Percentiles rank a stretch among this genome's conserved stretches.
Conservation (phyloP, 2,888 invertebrate genomes). For the Drosophila nr. perissopoda region DNA sequence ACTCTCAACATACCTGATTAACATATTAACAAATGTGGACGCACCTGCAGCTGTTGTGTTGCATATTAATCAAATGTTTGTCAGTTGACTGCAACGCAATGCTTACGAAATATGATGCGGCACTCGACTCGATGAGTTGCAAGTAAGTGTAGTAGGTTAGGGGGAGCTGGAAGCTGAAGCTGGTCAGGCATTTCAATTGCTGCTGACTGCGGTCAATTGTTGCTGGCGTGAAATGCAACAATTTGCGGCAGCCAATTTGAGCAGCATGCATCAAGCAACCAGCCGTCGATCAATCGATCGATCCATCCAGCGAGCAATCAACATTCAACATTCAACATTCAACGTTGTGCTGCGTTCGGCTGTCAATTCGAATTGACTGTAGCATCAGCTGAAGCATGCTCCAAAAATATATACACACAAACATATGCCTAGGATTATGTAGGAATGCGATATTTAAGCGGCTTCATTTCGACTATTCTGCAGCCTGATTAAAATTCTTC, state of each 20-base stretch:
- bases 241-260: constrained; percentile 69
- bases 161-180: background rate
- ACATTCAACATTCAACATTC: constrained; percentile 46
- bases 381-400: constrained; percentile 49
- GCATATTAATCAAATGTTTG: constrained; percentile 68
- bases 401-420: background rate
- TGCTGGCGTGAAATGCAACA: constrained; percentile 76
- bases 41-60: constrained; percentile 64
- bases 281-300: constrained; percentile 18
- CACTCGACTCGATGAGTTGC: constrained; percentile 14
- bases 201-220: constrained; percentile 18
- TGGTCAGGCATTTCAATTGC: constrained; percentile 71
- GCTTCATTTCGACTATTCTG: constrained; percentile 33
- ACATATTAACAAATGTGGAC: constrained; percentile 41
- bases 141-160: background rate
- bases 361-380: constrained; percentile 61
- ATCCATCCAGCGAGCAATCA: constrained; percentile 32
- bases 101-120: constrained; percentile 42
- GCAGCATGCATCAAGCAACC: constrained; percentile 32
- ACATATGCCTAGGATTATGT: background rate
- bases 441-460: constrained; percentile 8
- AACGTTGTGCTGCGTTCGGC: constrained; percentile 21
- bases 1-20: constrained; percentile 36
- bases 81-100: constrained; percentile 21
- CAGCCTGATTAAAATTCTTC: constrained; percentile 58